Percentiles rank a stretch among this genome's conserved stretches.
Evolutionary conservation across 2,113 vertebrate species (phyloP).

Genomic region (Aplodontia rufa): DNA sequence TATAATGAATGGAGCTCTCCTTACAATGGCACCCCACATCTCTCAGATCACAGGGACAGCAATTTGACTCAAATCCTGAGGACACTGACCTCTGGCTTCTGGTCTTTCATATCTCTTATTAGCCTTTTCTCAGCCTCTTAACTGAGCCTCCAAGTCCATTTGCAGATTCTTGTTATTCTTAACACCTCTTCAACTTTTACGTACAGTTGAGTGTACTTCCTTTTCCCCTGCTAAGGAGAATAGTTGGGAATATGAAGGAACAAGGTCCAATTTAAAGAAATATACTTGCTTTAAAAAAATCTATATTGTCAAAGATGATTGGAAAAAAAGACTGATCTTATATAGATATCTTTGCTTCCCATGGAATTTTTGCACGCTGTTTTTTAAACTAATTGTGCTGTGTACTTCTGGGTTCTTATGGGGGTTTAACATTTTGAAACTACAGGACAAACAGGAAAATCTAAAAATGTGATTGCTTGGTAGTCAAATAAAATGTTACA

Average conservation of each 20-base stretch:
- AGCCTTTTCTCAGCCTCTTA: constrained; percentile 19
- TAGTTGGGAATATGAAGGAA: constrained; percentile 27
- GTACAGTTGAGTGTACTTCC: not conserved
- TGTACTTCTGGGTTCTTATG: constrained; percentile 23
- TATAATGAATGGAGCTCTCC: not conserved
- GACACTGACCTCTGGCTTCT: not conserved
- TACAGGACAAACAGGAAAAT: constrained; percentile 48
- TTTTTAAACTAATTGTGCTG: constrained; percentile 60
- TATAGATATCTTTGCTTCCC: constrained; percentile 27
- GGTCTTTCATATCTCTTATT: not conserved
- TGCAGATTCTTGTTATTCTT: constrained; percentile 18
- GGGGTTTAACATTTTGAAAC: constrained; percentile 52
- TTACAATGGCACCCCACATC: not conserved
- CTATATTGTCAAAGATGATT: constrained; percentile 50
- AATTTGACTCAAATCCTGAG: constrained; percentile 46
- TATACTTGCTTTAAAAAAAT: not conserved
- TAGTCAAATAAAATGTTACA: constrained; percentile 61
- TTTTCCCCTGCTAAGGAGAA: constrained; percentile 37
- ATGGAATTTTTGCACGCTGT: constrained; percentile 41
- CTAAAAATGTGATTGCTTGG: constrained; percentile 59
- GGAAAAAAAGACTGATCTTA: constrained; percentile 50
- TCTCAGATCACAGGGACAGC: not conserved
- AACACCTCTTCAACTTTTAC: constrained; percentile 18
- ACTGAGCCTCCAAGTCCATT: not conserved
- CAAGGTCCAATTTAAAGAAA: constrained; percentile 45